Evolutionary conservation across 1,140 invertebrate species (phyloP).

Genomic region (Babylonia areolata): DNA sequence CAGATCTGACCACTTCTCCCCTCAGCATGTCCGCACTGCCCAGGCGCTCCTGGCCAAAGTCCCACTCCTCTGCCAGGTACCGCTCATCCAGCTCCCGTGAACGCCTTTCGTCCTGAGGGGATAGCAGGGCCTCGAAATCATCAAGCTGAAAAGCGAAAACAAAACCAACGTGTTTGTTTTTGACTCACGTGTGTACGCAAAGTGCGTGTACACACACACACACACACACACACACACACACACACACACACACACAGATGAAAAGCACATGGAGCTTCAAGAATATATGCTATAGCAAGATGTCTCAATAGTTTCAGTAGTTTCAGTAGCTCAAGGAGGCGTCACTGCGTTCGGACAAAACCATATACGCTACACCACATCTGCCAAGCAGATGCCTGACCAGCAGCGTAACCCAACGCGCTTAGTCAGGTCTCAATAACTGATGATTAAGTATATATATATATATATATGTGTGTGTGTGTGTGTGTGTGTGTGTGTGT

Average conservation of each 20-base stretch:
- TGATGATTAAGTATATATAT: no score
- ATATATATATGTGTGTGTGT: no score
- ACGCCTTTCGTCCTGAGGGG: conserved; percentile 66
- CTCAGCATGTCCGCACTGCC: conserved; percentile 59
- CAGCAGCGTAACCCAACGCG: no score
- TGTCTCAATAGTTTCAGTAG: no score
- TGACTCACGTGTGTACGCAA: background rate
- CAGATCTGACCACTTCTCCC: conserved; percentile 60
- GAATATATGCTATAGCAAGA: no score
- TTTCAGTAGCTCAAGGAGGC: no score
- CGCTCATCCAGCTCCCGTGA: conserved; percentile 57
- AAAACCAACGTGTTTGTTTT: background rate
- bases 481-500: no score
- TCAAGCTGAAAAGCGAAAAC: conserved; percentile 58
- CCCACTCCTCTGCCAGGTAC: conserved; percentile 71
- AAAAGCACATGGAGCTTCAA: no score
- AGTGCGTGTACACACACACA: background rate
- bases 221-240: background rate
- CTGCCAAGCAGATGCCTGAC: no score
- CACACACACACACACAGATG: background rate
- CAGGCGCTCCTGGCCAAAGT: conserved; percentile 64
- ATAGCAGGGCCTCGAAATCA: conserved; percentile 67
- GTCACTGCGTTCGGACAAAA: no score
- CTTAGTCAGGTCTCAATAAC: no score
- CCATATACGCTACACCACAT: no score